Evolutionary conservation across 2,888 invertebrate genomes (phyloP).

Genomic region (Metacarcinus magister): DNA sequence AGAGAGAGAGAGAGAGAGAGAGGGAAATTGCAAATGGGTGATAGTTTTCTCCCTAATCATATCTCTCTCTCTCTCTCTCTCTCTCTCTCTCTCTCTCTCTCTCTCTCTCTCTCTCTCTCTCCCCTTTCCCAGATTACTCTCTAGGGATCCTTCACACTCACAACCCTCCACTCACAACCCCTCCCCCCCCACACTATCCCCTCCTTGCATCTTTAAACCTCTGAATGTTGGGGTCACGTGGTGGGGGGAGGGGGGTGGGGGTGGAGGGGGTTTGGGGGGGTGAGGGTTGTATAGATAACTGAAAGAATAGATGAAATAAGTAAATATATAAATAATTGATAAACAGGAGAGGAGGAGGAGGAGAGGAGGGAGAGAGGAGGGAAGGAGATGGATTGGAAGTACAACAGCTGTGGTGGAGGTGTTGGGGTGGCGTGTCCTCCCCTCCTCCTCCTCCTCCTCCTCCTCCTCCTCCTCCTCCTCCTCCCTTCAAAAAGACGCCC

Average conservation of each 20-base stretch:
- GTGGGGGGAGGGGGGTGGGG: not conserved
- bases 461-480: conserved; percentile 38
- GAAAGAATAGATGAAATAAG: too few species aligned
- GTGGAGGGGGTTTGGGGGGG: too few species aligned
- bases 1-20: conserved; percentile 38
- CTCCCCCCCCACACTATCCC: not conserved
- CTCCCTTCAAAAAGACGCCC: not conserved
- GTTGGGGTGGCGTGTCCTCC: too few species aligned
- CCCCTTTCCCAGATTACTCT: too few species aligned
- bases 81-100: conserved; percentile 40
- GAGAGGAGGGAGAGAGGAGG: not conserved
- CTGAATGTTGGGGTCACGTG: conserved; percentile 28
- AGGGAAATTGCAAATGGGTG: not conserved
- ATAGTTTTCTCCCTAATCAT: not conserved
- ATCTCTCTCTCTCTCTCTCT: not conserved
- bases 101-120: conserved; percentile 27
- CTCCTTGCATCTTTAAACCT: conserved; percentile 5
- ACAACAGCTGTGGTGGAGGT: too few species aligned
- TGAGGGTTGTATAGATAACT: too few species aligned
- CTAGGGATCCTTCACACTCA: not conserved
- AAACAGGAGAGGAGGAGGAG: not conserved
- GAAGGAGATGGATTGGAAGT: not conserved
- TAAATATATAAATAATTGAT: too few species aligned
- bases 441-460: conserved; percentile 13
- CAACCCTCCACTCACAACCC: not conserved